Conservation (phyloP, 2,113 vertebrate genomes). For the Malurus elegans region DNA sequence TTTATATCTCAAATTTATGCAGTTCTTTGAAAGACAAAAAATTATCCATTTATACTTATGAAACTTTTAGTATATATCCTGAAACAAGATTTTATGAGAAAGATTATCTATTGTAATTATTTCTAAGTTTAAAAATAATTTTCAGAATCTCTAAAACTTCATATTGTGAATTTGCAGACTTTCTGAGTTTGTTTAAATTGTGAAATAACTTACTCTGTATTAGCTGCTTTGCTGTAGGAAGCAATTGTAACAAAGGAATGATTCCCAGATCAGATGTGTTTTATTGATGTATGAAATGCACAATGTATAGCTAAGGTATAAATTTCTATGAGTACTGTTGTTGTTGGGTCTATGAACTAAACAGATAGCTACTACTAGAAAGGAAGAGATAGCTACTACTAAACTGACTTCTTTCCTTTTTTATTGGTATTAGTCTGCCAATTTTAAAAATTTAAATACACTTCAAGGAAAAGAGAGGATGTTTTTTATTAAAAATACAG, state of each 20-base stretch:
- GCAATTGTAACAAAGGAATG: background rate
- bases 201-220: background rate
- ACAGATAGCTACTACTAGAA: background rate
- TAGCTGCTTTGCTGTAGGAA: background rate
- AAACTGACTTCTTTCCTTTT: background rate
- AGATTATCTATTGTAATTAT: background rate
- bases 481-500: background rate
- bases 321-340: background rate
- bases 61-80: background rate
- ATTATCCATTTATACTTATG: background rate
- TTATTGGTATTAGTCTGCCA: background rate
- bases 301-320: background rate
- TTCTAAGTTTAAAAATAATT: background rate
- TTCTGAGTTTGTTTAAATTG: background rate
- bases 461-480: background rate
- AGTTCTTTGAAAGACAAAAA: background rate
- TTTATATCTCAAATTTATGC: background rate
- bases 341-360: background rate
- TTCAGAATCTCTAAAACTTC: background rate
- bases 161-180: background rate
- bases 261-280: background rate
- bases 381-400: background rate
- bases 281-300: background rate
- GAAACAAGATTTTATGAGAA: background rate
- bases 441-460: background rate